Conservation (phyloP, 2,113 vertebrate species). For the Zosterops lateralis region DNA sequence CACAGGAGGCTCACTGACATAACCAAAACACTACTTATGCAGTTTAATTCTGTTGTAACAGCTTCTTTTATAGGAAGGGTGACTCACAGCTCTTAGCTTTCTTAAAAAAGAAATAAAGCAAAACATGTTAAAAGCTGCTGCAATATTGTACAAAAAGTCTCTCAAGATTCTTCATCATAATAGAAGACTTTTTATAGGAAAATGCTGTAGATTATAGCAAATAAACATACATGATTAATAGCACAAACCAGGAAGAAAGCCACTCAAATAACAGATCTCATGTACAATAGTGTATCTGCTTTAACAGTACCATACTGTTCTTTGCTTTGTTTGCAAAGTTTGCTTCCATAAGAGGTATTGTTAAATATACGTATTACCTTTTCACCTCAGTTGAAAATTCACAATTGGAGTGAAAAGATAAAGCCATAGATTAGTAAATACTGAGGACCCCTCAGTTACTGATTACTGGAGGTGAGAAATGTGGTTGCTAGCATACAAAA, state of each 20-base stretch:
- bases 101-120: background rate
- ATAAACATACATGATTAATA: background rate
- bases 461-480: background rate
- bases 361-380: background rate
- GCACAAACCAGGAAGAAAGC: background rate
- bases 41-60: background rate
- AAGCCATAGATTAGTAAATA: background rate
- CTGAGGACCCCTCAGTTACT: background rate
- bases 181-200: background rate
- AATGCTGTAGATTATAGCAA: background rate
- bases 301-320: background rate
- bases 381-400: background rate
- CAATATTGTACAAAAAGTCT: background rate
- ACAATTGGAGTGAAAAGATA: background rate
- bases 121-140: background rate
- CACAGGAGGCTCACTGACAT: background rate
- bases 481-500: background rate
- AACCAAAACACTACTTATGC: background rate
- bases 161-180: background rate
- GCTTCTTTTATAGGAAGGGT: background rate
- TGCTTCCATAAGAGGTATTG: background rate
- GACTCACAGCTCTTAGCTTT: background rate
- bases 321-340: background rate
- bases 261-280: background rate
- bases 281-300: rapidly evolving